Evolutionary conservation across 2,113 vertebrate species (phyloP), one percentile per base, ranked within the genome.

Genomic region (Leptosomus discolor): DNA sequence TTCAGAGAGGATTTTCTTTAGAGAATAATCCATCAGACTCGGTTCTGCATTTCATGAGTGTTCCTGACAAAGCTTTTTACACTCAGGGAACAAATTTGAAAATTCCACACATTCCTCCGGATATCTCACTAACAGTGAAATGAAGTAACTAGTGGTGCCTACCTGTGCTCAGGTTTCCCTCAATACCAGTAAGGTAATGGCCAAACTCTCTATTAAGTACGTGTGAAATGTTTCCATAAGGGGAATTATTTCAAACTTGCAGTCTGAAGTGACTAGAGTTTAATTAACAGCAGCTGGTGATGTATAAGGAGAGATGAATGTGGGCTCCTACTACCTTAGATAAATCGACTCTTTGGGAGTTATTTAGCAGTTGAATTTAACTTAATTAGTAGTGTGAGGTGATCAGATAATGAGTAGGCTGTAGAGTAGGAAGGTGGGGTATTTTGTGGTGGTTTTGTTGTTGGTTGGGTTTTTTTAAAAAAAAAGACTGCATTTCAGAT

Each of bases 221-320:
- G n/a, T 54, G 23, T 63, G 37, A 15, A 89, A 30, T 43, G 10
- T 37, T 91, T 85, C 77, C 20, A 36, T 68, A 24, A 21, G 75
- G 65, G 30, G 73, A 91, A 64, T 93, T 84, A 63, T 68, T 91
- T 91, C 73, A 88, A 71, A 88, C 60, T 88, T 93, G 36, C 19
- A 53, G 15, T 45, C 51, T 82, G 69, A 96, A 78, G 36, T 85
- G 37, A 92, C 43, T 82, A 56, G 48, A 88, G 85, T 90, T 91
- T 85, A 93, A 95, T 96, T 96, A 96, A 90, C 96, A 95, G 56
- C 93, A 91, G 39, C 77, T 85, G 86, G 58, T 84, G 80, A 84
- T 90, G 27, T 87, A 46, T 46, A 92, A 71, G 57, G 65, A 90
- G 39, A 88, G 91, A 81, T 56, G 14, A 96, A 36, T 74, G 81